Evolutionary conservation across 1,140 invertebrate genomes (phyloP), one percentile per base, ranked within the genome.

Genomic region (Diprion similis): DNA sequence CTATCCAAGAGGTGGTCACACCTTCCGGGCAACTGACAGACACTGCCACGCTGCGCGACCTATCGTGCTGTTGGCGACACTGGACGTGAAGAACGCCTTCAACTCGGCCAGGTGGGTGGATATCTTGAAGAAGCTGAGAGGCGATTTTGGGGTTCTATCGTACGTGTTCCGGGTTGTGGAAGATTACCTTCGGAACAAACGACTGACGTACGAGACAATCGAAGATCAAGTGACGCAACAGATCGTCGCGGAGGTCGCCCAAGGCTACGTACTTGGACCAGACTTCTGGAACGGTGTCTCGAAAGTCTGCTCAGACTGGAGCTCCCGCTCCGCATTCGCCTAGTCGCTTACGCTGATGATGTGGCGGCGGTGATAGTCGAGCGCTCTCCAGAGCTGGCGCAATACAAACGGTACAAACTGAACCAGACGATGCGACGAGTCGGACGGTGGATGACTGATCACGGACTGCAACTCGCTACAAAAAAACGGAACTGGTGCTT

Each of bases 401-500:
- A 37, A n/a, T n/a, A n/a, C n/a, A n/a, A n/a, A n/a, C n/a, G n/a
- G 24, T 37, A 37, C 24, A 37, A 37, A 37, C 24, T 37, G 2
- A 37, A 37, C 24, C 24, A 37, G 24, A 37, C 24, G 24, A 37
- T 37, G 24, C 1, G 24, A 75, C 15, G 46, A 46, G 6, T 67
- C 72, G n/a, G 70, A 78, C 15, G 68, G 77, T 37, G 74, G 75
- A 45, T 76, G 78, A 46, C 66, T 77, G n/a, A 69, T 70, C 6
- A 37, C 24, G 24, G 24, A 37, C 24, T 37, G 24, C 6, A 37
- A 37, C 24, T 37, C 1, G 24, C 9, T 75, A 37, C 24, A 47
- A 73, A 17, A 77, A 81, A 70, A 77, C 75, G 0, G 71, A 80
- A 45, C 37, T 71, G 13, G 46, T 80, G 0, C 13, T 77, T 10